Percentiles rank a stretch among this genome's conserved stretches.
These are phyloP conservation scores for Limnephilus auricula DNA, from an alignment of 2,888 invertebrate species.

Conservation along the genomic window DNA sequence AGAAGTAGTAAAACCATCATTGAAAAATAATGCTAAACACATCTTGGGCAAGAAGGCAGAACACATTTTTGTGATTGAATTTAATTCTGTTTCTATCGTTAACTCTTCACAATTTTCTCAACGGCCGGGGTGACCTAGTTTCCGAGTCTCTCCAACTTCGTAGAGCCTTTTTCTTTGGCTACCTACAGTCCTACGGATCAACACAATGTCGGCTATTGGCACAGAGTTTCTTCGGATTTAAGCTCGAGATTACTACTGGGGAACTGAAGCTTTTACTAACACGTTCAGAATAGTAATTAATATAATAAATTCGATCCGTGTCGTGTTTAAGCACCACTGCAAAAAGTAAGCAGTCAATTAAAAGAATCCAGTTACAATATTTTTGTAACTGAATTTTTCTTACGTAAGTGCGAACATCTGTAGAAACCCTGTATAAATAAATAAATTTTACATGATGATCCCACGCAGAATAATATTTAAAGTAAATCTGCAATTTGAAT, in stretches of 20 bases:
- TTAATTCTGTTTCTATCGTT: background rate
- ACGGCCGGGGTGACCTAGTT: background rate
- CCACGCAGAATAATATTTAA: background rate
- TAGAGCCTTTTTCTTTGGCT: background rate
- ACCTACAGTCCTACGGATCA: background rate
- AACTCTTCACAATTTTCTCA: background rate
- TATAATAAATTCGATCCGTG: background rate
- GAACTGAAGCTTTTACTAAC: background rate
- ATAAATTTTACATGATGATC: background rate
- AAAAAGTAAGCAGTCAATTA: background rate
- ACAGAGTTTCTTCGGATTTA: background rate
- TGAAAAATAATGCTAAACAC: background rate
- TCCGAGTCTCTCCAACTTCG: background rate
- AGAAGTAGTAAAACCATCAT: too few species aligned
- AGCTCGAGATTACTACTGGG: background rate
- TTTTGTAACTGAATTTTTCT: too few species aligned
- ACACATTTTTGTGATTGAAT: background rate
- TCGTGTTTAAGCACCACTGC: background rate
- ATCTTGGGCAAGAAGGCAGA: background rate
- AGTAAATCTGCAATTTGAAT: background rate
- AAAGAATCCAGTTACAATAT: background rate
- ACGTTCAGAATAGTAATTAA: background rate
- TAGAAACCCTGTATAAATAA: too few species aligned
- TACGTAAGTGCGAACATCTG: too few species aligned
- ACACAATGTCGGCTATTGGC: background rate